Conservation (phyloP, 2,888 invertebrate genomes). For the Diabrotica balteata region DNA sequence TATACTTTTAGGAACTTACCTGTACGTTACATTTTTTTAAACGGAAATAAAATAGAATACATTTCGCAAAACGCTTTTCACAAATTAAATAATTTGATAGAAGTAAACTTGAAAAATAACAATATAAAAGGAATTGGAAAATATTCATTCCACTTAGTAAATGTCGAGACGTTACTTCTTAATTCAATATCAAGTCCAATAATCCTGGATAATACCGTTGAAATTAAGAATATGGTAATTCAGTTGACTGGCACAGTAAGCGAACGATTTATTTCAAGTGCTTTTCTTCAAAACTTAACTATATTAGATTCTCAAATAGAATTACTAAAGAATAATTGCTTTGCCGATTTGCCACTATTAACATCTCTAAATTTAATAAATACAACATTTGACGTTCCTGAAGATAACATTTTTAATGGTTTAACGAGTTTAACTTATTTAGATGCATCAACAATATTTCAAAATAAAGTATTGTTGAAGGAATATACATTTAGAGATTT, state of each 20-base stretch:
- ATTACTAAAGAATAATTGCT: conserved; percentile 5
- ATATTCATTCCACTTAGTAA: not conserved
- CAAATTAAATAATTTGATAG: conserved; percentile 7
- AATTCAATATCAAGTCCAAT: not conserved
- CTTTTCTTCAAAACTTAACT: conserved; percentile 11
- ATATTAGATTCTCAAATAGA: conserved; percentile 18
- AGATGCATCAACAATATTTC: conserved; percentile 23
- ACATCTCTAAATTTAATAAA: conserved; percentile 20
- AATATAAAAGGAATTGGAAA: conserved; percentile 6
- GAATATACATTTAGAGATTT: conserved; percentile 20
- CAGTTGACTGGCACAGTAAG: conserved; percentile 15
- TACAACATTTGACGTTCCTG: conserved; percentile 11
- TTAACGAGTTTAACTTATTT: conserved; percentile 21
- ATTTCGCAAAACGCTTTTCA: conserved; percentile 16
- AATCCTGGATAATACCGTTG: conserved; percentile 4
- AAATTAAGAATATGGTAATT: not conserved
- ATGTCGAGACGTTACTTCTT: not conserved
- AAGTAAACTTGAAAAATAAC: conserved; percentile 22
- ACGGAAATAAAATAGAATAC: conserved; percentile 13
- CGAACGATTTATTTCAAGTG: conserved; percentile 11
- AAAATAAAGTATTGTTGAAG: conserved; percentile 1
- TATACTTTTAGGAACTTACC: conserved; percentile 18
- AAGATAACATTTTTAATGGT: conserved; percentile 13
- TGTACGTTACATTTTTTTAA: conserved; percentile 4
- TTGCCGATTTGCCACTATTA: conserved; percentile 17